Base-by-base conservation (phyloP, 2,797 vertebrate species). In the Buphagus erythrorhynchus region DNA sequence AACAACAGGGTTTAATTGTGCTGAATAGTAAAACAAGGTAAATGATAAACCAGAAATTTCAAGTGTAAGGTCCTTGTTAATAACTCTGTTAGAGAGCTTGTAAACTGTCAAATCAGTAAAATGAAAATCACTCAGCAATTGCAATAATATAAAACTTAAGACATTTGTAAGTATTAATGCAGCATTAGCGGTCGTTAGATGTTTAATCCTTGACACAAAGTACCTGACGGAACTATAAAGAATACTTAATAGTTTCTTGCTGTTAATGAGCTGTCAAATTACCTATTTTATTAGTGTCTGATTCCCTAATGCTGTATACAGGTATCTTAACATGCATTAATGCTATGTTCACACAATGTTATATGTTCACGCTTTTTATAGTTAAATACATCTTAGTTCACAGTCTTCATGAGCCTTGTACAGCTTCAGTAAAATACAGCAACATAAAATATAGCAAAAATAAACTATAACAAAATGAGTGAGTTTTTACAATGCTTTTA, bases 91-190 rank as follows among this genome's bases (percentile, higher is more conserved):
- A 91, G 59, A 88, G 79, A 51, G 46, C 36, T 42, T 8, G 46
- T 76, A n/a, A 94, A 90, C 90, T 46, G 18, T 69, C 40, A 94
- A 91, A 89, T 69, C 46, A 48, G 42, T 80, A 90, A 88, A 74
- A 18, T 7, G 78, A 48, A 77, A 84, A 46, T 8, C 4, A n/a
- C 31, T 88, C 45, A 88, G 59, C 28, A 83, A 88, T 84, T 88
- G 63, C 12, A 68, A 26, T 69, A 36, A 79, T 58, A 52, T 51
- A 74, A 6, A 86, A 52, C 16, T 83, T 58, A 54, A 66, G 65
- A 29, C 6, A 40, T 72, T 94, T 89, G 2, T 61, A 92, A 63
- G 45, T 16, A 67, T 59, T 65, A 43, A 28, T 58, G 65, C 5
- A 77, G 12, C 35, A 57, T 86, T 82, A 91, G 14, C 1, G 4